These are phyloP conservation scores for Saxicola maurus DNA, from an alignment of 2,797 vertebrate species.

Conservation along the genomic window DNA sequence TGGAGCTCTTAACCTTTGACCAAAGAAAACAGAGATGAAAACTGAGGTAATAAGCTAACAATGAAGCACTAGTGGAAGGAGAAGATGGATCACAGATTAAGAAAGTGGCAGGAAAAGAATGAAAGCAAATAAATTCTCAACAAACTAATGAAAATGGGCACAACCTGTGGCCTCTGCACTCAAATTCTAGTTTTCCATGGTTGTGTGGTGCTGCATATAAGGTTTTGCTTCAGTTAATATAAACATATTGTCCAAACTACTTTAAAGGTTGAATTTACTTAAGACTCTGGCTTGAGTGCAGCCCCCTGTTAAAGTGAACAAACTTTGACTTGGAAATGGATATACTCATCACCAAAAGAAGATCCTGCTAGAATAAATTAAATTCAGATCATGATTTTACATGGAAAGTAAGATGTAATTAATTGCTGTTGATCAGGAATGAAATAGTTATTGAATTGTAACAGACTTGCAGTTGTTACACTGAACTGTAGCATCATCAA, in stretches of 20 bases:
- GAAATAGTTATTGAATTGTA: not conserved
- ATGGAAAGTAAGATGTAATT: not conserved
- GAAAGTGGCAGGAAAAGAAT: not conserved
- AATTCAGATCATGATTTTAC: not conserved
- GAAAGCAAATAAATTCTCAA: not conserved
- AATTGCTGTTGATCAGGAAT: not conserved
- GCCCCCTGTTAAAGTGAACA: not conserved
- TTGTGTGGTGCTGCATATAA: not conserved
- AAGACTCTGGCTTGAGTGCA: not conserved
- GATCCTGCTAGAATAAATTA: not conserved
- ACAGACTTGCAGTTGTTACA: not conserved
- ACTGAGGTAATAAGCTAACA: not conserved
- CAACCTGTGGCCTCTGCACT: not conserved
- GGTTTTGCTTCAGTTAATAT: not conserved
- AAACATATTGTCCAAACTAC: not conserved
- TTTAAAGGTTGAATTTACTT: not conserved
- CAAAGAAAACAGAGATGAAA: slow-evolving; percentile 5
- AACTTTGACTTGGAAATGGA: not conserved
- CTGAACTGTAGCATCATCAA: not conserved
- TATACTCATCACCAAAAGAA: not conserved
- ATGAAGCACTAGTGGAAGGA: not conserved
- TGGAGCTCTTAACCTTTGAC: not conserved
- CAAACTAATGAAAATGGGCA: not conserved
- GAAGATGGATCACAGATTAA: not conserved
- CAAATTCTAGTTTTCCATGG: not conserved